Evolutionary conservation across 2,797 vertebrate species (phyloP).

Genomic region (Urocyon cinereoargenteus): DNA sequence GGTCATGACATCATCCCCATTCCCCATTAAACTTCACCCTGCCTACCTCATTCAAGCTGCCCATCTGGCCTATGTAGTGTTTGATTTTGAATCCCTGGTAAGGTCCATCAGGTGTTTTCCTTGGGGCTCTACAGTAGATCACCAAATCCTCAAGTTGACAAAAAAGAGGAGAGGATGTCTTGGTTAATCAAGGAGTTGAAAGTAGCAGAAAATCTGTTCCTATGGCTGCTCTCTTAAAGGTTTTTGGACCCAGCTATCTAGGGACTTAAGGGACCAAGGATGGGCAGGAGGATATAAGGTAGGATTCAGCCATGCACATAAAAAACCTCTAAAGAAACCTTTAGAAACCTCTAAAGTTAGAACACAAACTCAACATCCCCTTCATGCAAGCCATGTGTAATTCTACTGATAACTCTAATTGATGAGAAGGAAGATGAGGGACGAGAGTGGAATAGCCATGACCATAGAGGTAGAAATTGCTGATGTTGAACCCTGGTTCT

Average conservation of each 20-base stretch:
- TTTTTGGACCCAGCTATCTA: background rate
- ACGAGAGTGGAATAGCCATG: background rate
- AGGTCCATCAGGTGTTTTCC: background rate
- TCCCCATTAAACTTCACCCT: background rate
- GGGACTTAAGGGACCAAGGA: background rate
- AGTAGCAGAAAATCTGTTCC: background rate
- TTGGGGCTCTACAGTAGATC: background rate
- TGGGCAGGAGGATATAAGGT: background rate
- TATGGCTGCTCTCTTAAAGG: background rate
- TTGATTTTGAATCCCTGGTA: background rate
- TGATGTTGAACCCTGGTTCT: background rate
- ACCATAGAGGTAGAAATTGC: background rate
- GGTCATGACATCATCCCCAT: background rate
- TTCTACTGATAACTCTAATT: background rate
- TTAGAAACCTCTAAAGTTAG: background rate
- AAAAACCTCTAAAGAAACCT: background rate
- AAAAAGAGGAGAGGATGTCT: background rate
- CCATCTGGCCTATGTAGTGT: background rate
- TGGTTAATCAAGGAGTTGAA: background rate
- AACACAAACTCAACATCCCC: background rate
- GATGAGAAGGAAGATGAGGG: background rate
- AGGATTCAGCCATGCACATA: background rate
- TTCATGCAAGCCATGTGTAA: fast-evolving
- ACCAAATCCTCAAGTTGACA: background rate
- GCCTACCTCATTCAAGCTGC: background rate